Conservation (phyloP, 2,888 invertebrate genomes). For the Drosophila niveifrons region DNA sequence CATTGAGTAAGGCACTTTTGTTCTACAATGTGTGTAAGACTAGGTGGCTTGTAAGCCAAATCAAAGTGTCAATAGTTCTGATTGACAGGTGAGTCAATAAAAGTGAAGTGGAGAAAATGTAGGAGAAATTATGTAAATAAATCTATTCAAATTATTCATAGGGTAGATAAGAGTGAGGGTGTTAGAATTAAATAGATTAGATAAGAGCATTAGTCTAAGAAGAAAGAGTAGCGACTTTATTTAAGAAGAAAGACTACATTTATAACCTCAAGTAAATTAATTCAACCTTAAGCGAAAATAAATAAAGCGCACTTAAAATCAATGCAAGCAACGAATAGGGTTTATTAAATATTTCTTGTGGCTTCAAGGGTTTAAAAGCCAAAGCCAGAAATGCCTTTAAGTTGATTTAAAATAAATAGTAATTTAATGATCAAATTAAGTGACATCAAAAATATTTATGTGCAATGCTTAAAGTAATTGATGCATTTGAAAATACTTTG, state of each 20-base stretch:
- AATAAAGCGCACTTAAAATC: no score
- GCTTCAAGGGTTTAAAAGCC: no score
- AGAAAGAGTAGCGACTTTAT: neutral
- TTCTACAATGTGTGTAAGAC: constrained; percentile 42
- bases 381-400: no score
- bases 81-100: constrained; percentile 24
- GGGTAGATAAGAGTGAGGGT: neutral
- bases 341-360: no score
- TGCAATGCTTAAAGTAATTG: no score
- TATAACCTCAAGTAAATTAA: neutral
- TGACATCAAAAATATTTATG: no score
- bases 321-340: no score
- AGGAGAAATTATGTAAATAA: neutral
- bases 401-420: no score
- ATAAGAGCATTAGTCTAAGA: neutral
- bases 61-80: constrained; percentile 15
- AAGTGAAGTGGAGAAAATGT: neutral
- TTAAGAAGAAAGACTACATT: neutral
- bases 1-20: constrained; percentile 20
- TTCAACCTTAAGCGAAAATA: neutral
- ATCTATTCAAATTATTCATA: neutral
- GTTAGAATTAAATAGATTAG: neutral
- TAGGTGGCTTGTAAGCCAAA: constrained; percentile 43
- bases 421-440: no score
- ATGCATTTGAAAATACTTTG: no score